These are phyloP conservation scores for Phlogophora meticulosa DNA, from an alignment of 2,888 invertebrate species.

Conservation along the genomic window DNA sequence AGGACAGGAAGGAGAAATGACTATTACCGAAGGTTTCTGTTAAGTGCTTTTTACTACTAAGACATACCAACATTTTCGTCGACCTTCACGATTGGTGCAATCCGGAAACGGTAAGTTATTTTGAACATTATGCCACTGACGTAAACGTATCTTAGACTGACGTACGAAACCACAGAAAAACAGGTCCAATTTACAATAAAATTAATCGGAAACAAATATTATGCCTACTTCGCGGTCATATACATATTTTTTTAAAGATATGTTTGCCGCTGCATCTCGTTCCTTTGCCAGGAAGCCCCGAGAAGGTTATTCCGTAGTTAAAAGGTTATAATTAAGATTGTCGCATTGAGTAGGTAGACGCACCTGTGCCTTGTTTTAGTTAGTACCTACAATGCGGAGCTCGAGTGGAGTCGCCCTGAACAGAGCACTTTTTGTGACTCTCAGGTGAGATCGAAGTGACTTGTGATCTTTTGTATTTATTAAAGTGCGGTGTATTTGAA, in stretches of 20 bases:
- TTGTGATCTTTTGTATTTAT: not conserved
- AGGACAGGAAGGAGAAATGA: not conserved
- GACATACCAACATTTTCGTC: too few relatives aligned
- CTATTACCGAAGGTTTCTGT: not conserved
- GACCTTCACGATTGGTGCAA: not conserved
- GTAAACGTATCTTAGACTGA: constrained; percentile 29
- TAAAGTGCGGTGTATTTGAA: not conserved
- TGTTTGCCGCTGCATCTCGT: constrained; percentile 55
- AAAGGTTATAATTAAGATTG: constrained; percentile 72
- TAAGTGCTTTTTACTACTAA: not conserved
- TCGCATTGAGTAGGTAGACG: constrained; percentile 73
- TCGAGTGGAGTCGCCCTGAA: constrained; percentile 85
- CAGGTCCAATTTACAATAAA: not conserved
- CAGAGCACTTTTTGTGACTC: constrained; percentile 79
- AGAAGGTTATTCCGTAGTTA: constrained; percentile 77
- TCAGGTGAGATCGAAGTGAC: constrained; percentile 77
- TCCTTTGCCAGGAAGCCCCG: constrained; percentile 73
- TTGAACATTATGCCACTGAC: constrained; percentile 24
- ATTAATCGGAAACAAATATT: constrained; percentile 21
- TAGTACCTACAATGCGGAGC: constrained; percentile 82
- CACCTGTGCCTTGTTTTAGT: constrained; percentile 80
- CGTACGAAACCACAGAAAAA: constrained; percentile 6
- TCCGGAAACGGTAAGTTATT: not conserved
- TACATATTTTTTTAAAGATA: constrained; percentile 35
- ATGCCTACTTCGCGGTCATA: constrained; percentile 23